These are phyloP conservation scores for Cepphus grylle DNA, from an alignment of 2,113 vertebrate genomes.

Conservation along the genomic window DNA sequence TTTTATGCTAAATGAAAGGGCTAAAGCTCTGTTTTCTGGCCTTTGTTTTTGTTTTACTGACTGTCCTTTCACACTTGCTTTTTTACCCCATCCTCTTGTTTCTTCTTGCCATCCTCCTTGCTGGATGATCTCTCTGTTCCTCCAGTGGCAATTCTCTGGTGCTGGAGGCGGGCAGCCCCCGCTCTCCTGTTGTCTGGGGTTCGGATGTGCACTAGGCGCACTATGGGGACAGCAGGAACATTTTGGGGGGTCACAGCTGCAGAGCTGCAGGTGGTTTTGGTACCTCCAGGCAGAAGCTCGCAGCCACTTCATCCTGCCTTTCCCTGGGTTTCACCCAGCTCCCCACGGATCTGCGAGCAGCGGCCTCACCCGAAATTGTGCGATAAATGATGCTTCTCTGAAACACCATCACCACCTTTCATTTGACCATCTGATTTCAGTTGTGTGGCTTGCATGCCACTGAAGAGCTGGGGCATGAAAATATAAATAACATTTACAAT, in stretches of 20 bases:
- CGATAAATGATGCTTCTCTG: neutral
- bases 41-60: neutral
- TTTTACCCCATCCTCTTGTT: neutral
- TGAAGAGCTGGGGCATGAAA: neutral
- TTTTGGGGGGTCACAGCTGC: neutral
- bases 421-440: neutral
- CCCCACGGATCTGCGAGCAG: neutral
- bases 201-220: rapidly evolving
- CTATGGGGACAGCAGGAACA: rapidly evolving
- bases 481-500: neutral
- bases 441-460: rapidly evolving
- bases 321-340: neutral
- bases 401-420: neutral
- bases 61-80: neutral
- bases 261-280: neutral
- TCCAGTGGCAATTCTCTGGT: neutral
- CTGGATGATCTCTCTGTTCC: neutral
- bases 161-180: neutral
- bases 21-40: neutral
- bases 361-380: rapidly evolving
- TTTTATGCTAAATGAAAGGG: neutral
- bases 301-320: neutral
- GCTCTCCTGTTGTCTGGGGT: neutral
- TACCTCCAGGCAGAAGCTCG: neutral
- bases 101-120: neutral